phyloP scores from a whole-genome alignment of 2,888 invertebrate genomes.

The Glyphotaelius pellucidus region DNA sequence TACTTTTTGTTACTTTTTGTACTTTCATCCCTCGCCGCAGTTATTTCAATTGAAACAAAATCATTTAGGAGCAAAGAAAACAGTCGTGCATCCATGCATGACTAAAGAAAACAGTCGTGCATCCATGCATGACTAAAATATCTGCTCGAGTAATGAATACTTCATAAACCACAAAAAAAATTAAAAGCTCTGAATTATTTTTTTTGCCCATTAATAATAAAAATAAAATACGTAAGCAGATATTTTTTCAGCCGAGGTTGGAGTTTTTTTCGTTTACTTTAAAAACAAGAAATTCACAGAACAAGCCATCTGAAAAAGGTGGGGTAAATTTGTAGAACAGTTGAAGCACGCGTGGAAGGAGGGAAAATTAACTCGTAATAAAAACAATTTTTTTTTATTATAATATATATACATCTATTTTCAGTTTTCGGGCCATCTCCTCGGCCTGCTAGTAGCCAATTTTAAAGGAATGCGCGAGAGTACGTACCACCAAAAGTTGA shows the following conservation, averaged over 20 bases:
- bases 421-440: too few species aligned
- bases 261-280: background rate
- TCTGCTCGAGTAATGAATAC: background rate
- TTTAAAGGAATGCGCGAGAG: too few species aligned
- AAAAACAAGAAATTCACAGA: background rate
- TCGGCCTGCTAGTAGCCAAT: too few species aligned
- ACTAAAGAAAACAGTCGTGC: too few species aligned
- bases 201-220: background rate
- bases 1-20: slow-evolving; percentile 4
- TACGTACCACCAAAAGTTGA: too few species aligned
- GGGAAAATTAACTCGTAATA: background rate
- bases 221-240: background rate
- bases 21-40: background rate
- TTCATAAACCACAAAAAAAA: background rate
- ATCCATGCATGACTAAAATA: background rate
- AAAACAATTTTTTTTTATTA: too few species aligned
- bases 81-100: background rate
- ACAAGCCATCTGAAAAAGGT: background rate
- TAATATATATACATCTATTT: too few species aligned
- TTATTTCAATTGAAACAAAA: background rate
- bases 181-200: background rate
- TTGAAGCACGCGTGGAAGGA: background rate
- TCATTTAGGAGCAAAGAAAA: background rate
- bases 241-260: background rate
- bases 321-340: background rate